Conservation (phyloP, 2,797 vertebrate species). For the Diglossa cyanea region DNA sequence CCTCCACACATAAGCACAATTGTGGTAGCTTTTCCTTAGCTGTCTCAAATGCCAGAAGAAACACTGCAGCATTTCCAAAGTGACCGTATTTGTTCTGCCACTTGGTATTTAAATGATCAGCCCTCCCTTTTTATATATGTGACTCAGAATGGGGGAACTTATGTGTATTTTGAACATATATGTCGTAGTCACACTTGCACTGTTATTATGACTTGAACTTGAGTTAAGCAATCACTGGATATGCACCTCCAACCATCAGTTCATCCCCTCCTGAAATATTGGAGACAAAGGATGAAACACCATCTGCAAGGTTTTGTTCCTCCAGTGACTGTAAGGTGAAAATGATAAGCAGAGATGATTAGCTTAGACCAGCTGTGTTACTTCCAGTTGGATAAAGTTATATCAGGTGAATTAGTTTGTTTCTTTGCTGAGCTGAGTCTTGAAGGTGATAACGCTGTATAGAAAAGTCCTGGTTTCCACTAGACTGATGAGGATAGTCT, state of each 20-base stretch:
- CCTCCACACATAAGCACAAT: not conserved
- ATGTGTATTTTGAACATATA: not conserved
- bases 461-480: not conserved
- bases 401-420: not conserved
- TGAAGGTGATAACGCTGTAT: not conserved
- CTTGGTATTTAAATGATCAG: not conserved
- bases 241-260: not conserved
- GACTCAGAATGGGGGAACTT: not conserved
- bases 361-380: not conserved
- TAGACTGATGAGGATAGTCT: not conserved
- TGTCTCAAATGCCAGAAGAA: not conserved
- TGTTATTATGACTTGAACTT: not conserved
- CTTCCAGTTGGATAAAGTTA: not conserved
- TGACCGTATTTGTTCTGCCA: not conserved
- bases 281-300: not conserved
- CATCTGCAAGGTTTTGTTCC: not conserved
- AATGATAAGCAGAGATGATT: not conserved
- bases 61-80: not conserved
- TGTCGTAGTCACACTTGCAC: not conserved
- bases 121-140: not conserved
- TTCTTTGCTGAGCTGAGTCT: not conserved
- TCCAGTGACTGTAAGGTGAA: not conserved
- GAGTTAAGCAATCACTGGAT: not conserved
- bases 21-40: not conserved
- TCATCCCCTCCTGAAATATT: not conserved